Evolutionary conservation across 2,888 invertebrate species (phyloP), one percentile per base, ranked within the genome.

Genomic region (Tipula lateralis): DNA sequence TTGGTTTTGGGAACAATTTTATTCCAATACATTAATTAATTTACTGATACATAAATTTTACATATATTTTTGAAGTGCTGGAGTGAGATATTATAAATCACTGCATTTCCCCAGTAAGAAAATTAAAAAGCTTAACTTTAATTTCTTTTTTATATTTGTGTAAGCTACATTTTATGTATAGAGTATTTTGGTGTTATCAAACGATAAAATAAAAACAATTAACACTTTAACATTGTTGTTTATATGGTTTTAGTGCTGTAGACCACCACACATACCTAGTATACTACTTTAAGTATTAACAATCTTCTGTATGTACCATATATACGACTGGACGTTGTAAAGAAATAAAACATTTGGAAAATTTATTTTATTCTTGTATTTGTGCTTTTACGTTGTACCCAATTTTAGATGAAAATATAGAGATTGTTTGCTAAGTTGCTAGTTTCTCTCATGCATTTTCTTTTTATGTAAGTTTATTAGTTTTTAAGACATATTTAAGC

Each of bases 401-500:
- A 66, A 66, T 24, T 66, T 66, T 66, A 66, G 66, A 66, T 66
- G 66, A 66, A 66, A 66, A 66, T 66, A 24, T 66, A 66, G 12
- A 66, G 66, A 66, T 66, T 24, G 24, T 66, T 66, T 66, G 66
- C 24, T 44, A 9, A 24, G 9, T 66, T 19, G 24, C 24, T 66
- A 24, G 66, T 66, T 66, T 24, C 16, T 66, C 66, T 66, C 66
- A 24, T 66, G 24, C 66, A 66, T 24, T 50, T 16, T 50, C 4
- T 16, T 50, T 50, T 50, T 16, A 16, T 19, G 24, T 66, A 24
- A 66, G 24, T 66, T 66, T 66, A 66, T 24, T 66, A 66, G 66
- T 66, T 66, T 66, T 66, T 66, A 66, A 66, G 66, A 66, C 66
- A 66, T 66, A 24, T 66, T 66, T 66, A 66, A 66, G 66, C 66